Base-by-base conservation (phyloP, 2,888 invertebrate species). In the Mythimna lalbum region DNA sequence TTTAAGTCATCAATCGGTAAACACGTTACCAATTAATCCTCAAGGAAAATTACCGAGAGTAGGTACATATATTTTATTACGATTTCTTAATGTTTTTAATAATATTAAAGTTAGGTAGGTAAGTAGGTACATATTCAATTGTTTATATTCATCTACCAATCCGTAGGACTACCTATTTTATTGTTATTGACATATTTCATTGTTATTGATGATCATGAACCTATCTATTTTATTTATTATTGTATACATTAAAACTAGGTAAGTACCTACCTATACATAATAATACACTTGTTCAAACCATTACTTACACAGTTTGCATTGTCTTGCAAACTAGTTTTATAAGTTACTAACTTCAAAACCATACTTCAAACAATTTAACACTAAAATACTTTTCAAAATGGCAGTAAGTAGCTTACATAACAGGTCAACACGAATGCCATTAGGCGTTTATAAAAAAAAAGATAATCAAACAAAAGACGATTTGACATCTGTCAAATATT, bases 141-240 rank as follows among this genome's bases (percentile, higher is more conserved):
- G 27, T 4, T 43, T 12, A 1, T 50, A 12, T n/a, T n/a, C n/a
- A 53, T 6, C 27, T 53, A 9, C 5, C 0, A 19, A 27, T 27
- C 12, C n/a, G 33, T 27, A 47, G 36, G n/a, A 27, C 4, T 27
- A 27, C 27, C 27, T 53, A 21, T 57, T 36, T 73, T 33, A 57
- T 72, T 47, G 36, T 39, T 43, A 43, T 43, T 43, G 5, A 43
- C 27, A 49, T 43, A 64, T 57, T 36, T 73, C 43, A 57, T 72
- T 47, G 36, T 39, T 43, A 43, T 43, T 43, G 5, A 43, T 14
- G 14, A 43, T 43, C 43, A 43, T 43, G 47, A 47, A 19, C 19
- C 19, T 47, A 47, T 47, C 19, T 47, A 47, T 47, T 19, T 19
- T 19, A 43, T 43, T 43, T 27, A 56, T 49, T 36, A 56, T 21